phyloP scores from a whole-genome alignment of 2,888 invertebrate genomes.

The Ariolimax columbianus region DNA sequence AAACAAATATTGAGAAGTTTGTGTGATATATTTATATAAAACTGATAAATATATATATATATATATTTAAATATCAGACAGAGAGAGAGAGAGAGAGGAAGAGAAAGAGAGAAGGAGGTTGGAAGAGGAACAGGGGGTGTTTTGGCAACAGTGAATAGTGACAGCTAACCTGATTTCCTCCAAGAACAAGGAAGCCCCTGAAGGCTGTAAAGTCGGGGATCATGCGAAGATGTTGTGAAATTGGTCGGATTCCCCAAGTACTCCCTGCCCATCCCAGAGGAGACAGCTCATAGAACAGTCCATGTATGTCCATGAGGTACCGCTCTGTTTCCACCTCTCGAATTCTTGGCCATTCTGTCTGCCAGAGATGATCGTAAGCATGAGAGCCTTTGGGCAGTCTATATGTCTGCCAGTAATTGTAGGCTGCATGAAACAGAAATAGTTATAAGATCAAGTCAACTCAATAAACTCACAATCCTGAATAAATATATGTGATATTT shows the following conservation, averaged over 20 bases:
- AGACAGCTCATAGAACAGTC: conserved; percentile 59
- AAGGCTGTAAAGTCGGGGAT: conserved; percentile 59
- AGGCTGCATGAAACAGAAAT: conserved; percentile 9
- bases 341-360: conserved; percentile 61
- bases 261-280: conserved; percentile 59
- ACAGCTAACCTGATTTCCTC: conserved; percentile 56
- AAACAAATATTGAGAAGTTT: no score
- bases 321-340: conserved; percentile 60
- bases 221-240: conserved; percentile 58
- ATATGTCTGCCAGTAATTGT: conserved; percentile 58
- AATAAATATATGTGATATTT: no score
- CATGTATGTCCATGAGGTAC: conserved; percentile 60
- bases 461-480: no score
- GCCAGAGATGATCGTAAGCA: conserved; percentile 61
- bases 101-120: no score
- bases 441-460: no score
- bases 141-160: neutral
- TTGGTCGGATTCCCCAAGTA: conserved; percentile 58
- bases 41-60: no score
- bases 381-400: conserved; percentile 60
- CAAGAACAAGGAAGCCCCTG: conserved; percentile 58
- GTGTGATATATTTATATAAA: no score
- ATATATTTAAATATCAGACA: no score
- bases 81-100: no score
- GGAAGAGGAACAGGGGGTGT: no score